Evolutionary conservation across 35 echinoderm and acorn worm species (phyloP), one percentile per base, ranked within the genome.

Genomic region (Heliocidaris tuberculata): DNA sequence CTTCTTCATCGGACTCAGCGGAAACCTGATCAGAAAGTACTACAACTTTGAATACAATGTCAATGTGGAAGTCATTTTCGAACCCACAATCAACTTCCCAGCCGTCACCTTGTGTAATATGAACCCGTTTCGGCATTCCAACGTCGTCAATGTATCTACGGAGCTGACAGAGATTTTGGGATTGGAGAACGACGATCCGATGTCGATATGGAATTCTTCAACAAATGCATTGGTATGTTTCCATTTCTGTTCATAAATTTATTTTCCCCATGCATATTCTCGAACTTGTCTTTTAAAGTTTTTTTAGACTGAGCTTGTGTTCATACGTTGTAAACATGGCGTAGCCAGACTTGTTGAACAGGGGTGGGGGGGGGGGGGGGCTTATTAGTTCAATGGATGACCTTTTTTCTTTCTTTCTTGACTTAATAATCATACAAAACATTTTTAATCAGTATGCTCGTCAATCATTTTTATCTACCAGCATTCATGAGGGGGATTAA

Each of bases 81-180:
- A 48, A 31, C 47, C 47, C 30, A 31, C 21, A 49, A 86, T 88
- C 11, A 31, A 95, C 35, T 95, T 95, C 31, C 94, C 94, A 21
- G 94, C 94, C 50, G 94, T 95, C 13, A 95, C 94, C 4, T 30
- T 71, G 48, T 95, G 94, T 30, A 95, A 95, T 35, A 54, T 95
- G 32, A 95, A 95, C 47, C 94, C 94, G 11, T 59, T 90, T 54
- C 31, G 86, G 48, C 86, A 95, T 12, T 78, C 65, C 21, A 78
- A 24, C 7, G 65, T 78, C 6, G 65, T 78, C 65, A 78, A 78
- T n/a, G 65, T 19, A 6, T 78, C 65, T 5, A 19, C 27, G 0
- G 65, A 78, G 65, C 65, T 78, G 3, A 78, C 65, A 2, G 65
- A 78, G 27, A n/a, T 78, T 24, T 78, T 78, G 21, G 65, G 65